phyloP scores from a whole-genome alignment of 2,888 invertebrate genomes.

The Bellardia pandia region DNA sequence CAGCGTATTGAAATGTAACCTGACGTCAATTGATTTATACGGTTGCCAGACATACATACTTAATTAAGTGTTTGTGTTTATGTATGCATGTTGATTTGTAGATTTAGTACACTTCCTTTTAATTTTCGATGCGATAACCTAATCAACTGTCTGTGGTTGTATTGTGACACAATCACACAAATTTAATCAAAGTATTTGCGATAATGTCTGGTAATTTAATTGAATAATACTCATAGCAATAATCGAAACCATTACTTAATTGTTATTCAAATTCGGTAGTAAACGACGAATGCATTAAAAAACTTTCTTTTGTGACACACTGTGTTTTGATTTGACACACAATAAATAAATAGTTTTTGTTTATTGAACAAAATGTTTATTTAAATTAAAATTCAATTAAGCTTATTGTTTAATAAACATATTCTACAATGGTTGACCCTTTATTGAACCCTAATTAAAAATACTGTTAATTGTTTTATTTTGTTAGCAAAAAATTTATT shows the following conservation, averaged over 20 bases:
- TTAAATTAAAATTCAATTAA: not conserved
- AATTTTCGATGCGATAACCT: conserved; percentile 37
- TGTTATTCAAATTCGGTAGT: conserved; percentile 66
- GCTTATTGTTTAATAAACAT: no score
- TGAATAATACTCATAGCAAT: conserved; percentile 10
- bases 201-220: conserved; percentile 2
- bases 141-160: conserved; percentile 16
- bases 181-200: conserved; percentile 37
- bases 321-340: no score
- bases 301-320: conserved; percentile 63
- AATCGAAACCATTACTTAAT: conserved; percentile 58
- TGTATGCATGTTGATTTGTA: not conserved
- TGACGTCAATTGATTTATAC: conserved; percentile 16
- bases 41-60: no score
- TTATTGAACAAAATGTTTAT: not conserved
- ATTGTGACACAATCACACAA: not conserved
- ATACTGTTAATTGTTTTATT: conserved; percentile 15
- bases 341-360: no score
- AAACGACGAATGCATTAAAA: conserved; percentile 12
- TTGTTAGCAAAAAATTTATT: not conserved
- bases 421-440: conserved; percentile 1
- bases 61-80: no score
- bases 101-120: conserved; percentile 55
- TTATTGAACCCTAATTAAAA: not conserved
- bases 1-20: conserved; percentile 43